phyloP scores from a whole-genome alignment of 2,888 invertebrate genomes.

The Schrankia costaestrigalis region DNA sequence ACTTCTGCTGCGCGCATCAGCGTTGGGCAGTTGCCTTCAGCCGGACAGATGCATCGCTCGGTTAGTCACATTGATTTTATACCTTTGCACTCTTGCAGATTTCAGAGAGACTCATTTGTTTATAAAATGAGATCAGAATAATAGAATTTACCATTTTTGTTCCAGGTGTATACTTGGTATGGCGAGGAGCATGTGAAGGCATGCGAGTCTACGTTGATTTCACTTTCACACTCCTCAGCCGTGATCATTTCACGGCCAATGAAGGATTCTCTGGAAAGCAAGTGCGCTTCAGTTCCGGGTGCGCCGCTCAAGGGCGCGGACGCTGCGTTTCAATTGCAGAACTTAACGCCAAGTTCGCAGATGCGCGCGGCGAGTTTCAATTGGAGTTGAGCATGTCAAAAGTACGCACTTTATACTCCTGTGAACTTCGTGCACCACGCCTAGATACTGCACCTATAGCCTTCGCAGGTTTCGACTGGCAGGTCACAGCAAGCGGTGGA shows the following conservation, averaged over 20 bases:
- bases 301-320: conserved; percentile 86
- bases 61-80: conserved; percentile 31
- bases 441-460: conserved; percentile 82
- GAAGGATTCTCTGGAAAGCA: conserved; percentile 89
- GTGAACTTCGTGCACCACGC: conserved; percentile 83
- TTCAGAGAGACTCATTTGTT: too few relatives aligned
- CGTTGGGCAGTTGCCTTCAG: conserved; percentile 91
- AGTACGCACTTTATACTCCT: conserved; percentile 87
- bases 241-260: conserved; percentile 91
- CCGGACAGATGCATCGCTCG: conserved; percentile 85
- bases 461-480: conserved; percentile 92
- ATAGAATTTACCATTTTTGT: too few relatives aligned
- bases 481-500: conserved; percentile 83
- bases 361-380: conserved; percentile 90
- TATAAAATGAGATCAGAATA: too few relatives aligned
- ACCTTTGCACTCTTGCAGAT: background rate
- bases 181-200: conserved; percentile 87
- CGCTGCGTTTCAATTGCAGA: conserved; percentile 87
- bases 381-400: conserved; percentile 89
- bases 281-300: conserved; percentile 84
- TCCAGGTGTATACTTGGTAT: conserved; percentile 88
- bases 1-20: conserved; percentile 90
- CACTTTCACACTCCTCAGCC: conserved; percentile 88
- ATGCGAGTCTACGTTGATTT: conserved; percentile 90
- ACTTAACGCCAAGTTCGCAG: conserved; percentile 86